Evolutionary conservation across 1,140 invertebrate species (phyloP).

Genomic region (Holcopasites calliopsidis): DNA sequence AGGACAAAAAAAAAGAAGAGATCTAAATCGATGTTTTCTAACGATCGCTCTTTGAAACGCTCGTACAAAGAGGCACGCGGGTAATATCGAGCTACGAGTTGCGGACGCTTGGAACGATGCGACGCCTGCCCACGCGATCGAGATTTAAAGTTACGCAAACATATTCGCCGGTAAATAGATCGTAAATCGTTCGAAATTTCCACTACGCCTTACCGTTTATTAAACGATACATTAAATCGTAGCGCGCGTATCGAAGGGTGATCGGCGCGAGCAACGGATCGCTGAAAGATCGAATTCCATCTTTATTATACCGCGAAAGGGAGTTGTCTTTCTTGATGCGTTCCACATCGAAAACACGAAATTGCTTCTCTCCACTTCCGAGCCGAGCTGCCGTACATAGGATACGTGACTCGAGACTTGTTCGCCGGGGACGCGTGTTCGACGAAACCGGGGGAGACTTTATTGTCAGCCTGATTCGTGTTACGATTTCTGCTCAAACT

Average conservation of each 20-base stretch:
- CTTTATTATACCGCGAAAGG: conserved; percentile 9
- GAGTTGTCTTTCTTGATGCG: conserved; percentile 45
- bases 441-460: conserved; percentile 12
- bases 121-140: neutral
- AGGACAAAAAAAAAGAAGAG: too few species aligned
- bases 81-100: neutral
- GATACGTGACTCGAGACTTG: conserved; percentile 45
- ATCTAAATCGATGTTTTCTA: neutral
- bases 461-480: conserved; percentile 1
- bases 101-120: neutral
- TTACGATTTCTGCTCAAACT: neutral
- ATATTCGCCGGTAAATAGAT: conserved; percentile 13
- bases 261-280: conserved; percentile 29
- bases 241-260: neutral
- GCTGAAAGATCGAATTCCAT: too few species aligned
- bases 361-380: conserved; percentile 32
- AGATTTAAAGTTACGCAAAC: conserved; percentile 25
- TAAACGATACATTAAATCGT: neutral
- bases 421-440: conserved; percentile 16
- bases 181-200: neutral
- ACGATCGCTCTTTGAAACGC: neutral
- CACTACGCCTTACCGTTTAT: neutral
- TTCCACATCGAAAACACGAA: conserved; percentile 32
- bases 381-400: conserved; percentile 22
- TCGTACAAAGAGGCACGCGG: neutral